Percentiles rank a stretch among this genome's conserved stretches.
Conservation (phyloP, 92 coral and sea anemone genomes). For the Phymanthus crucifer region DNA sequence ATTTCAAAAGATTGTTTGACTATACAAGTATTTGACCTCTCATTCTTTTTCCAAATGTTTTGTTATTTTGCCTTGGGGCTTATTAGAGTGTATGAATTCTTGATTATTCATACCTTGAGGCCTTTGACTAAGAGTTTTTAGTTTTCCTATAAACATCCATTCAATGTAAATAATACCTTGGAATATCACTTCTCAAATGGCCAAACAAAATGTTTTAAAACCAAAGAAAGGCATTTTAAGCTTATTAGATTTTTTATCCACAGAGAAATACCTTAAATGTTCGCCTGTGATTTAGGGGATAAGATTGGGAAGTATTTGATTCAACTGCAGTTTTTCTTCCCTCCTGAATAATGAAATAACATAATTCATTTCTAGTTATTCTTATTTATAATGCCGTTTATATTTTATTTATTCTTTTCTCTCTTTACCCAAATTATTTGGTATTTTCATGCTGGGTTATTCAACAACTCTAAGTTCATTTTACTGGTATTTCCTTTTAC, state of each 20-base stretch:
- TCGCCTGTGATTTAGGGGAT: neutral
- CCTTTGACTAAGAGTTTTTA: neutral
- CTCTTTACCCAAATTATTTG: conserved; percentile 4
- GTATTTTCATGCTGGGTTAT: conserved; percentile 5
- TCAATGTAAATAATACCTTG: neutral
- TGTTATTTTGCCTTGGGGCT: neutral
- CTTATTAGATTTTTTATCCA: neutral
- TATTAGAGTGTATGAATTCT: neutral
- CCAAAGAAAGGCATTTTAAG: conserved; percentile 23
- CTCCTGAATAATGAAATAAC: neutral
- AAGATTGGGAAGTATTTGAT: neutral
- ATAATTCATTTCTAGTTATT: neutral
- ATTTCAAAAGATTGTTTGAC: conserved; percentile 7
- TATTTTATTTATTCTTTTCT: conserved; percentile 3
- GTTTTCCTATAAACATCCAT: conserved; percentile 10
- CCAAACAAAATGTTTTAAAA: conserved; percentile 34
- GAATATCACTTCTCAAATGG: conserved; percentile 22
- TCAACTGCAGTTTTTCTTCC: neutral
- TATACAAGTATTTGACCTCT: neutral
- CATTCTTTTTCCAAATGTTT: neutral
- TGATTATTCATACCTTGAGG: conserved; percentile 8
- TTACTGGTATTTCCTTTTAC: neutral
- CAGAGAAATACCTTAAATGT: neutral
- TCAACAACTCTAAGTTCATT: neutral
- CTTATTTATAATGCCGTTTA: neutral